Evolutionary conservation across 2,113 vertebrate species (phyloP), one percentile per base, ranked within the genome.

Genomic region (Aptenodytes patagonicus): DNA sequence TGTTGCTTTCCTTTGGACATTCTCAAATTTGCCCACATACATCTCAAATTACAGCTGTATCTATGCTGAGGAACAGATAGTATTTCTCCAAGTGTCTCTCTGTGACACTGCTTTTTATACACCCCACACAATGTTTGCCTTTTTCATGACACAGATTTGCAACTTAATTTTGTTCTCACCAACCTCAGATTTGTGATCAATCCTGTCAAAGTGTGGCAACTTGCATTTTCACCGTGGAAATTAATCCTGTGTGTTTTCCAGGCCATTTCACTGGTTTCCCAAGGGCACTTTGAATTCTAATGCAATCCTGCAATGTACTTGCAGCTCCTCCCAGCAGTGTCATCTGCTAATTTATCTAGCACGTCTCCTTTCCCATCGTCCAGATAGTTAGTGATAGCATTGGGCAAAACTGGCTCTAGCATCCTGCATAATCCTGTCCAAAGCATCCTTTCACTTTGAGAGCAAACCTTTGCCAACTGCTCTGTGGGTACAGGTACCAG

Each of bases 201-300:
- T 83, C 87, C 87, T 93, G 84, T 95, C 70, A 83, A 95, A 94
- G 31, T 88, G 78, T 62, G 32, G 70, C 75, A 95, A 62, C 84
- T 90, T 83, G 82, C 84, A 80, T 90, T 87, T 95, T 93, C 75
- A 73, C 87, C 0, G 0, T 77, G 66, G 82, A 96, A 94, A 90
- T 76, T 72, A 25, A 79, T 85, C 82, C 71, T 83, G 13, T 80
- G 51, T 84, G 52, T 96, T 93, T 96, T 91, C 93, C 92, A 93
- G 95, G 60, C 70, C 70, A 83, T 95, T 94, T 95, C 78, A 76
- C 90, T 57, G 17, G 32, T 83, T 96, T 93, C 93, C 92, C 70
- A 83, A 88, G 95, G 79, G 93, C 73, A 76, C 76, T 90, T 79
- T 83, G 91, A 80, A 83, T 92, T 80, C 62, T 65, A 80, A 90